Evolutionary conservation across 2,888 invertebrate species (phyloP), one percentile per base, ranked within the genome.

Genomic region (Vandiemenella viatica): DNA sequence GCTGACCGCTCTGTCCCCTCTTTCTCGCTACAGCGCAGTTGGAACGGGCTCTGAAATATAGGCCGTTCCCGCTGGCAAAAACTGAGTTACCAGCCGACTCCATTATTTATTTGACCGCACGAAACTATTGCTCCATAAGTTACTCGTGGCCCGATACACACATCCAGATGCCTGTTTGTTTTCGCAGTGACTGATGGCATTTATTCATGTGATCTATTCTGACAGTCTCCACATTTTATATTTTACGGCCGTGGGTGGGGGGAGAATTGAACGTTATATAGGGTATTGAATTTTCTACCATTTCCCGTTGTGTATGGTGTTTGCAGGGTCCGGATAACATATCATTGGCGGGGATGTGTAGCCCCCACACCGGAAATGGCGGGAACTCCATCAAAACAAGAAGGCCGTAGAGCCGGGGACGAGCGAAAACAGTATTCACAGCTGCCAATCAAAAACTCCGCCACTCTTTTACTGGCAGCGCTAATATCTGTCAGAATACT

Each of bases 191-290:
- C 18, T 42, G 42, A 42, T 42, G 19, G 42, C n/a, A 42, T 42
- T 42, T 42, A 42, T 42, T 42, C 42, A 42, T 42, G 42, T 42
- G 42, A 42, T 42, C 16, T 42, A 42, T 42, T 42, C 20, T 42
- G 42, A 42, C 42, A 20, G n/a, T 20, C 42, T 42, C 42, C 42
- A 42, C 42, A 32, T 32, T 32, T 32, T 42, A 42, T 42, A 18
- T 42, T 38, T 42, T 42, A 18, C 19, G 8, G 42, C 32, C 32
- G 18, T 7, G 18, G 42, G 19, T n/a, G 42, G 19, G 42, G 20
- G 42, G 20, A 13, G 42, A 32, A 32, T n/a, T 32, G 32, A 32
- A 32, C 32, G 32, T 32, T 32, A 32, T 32, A 32, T n/a, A 17
- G 42, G 42, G 42, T 20, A 42, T 42, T 42, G 20, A 42, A 20